Evolutionary conservation across 2,797 vertebrate genomes (phyloP), one percentile per base, ranked within the genome.

Genomic region (Ctenochaetus hawaiiensis): DNA sequence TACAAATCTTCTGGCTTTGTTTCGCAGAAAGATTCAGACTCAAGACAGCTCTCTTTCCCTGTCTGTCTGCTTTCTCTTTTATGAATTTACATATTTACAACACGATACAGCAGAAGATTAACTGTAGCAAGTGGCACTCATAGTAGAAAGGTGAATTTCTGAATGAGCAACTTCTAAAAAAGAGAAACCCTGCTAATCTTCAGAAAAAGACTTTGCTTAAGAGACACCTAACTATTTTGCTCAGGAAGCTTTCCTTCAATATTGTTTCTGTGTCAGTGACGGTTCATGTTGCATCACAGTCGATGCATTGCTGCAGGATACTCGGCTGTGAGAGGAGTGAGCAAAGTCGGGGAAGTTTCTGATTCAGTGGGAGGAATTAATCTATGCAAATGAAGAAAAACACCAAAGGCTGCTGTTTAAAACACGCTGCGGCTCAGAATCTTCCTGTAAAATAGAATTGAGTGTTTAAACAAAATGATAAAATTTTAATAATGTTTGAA

Each of bases 1-100:
- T 87, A 81, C 84, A 88, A 84, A 89, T 82, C 75, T 63, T 78
- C 54, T 57, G 67, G 54, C 80, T 83, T 90, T 84, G 85, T 81
- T 72, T 67, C 78, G 84, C 71, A 80, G 56, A 80, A 17, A 52
- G 51, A 75, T 82, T 67, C 56, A 76, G 71, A 34, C 30, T 34
- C 30, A 34, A 34, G 80, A 75, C 78, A 71, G 72, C 76, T 83
- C 67, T 70, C 45, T 58, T 61, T 70, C 41, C 20, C 11, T 45
- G 51, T 62, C 11, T 45, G 57, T 43, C 30, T 17, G 20, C 9
- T 41, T 39, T 5, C 34, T 6, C 12, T 49, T 60, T 45, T 5
- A 12, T 51, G 37, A 47, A 56, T 71, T 23, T 65, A 9, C 4
- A 34, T 16, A 41, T 1, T 0, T 43, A 12, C 20, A 44, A 13